phyloP scores from a whole-genome alignment of 2,888 invertebrate genomes.

The Subacronicta megacephala region DNA sequence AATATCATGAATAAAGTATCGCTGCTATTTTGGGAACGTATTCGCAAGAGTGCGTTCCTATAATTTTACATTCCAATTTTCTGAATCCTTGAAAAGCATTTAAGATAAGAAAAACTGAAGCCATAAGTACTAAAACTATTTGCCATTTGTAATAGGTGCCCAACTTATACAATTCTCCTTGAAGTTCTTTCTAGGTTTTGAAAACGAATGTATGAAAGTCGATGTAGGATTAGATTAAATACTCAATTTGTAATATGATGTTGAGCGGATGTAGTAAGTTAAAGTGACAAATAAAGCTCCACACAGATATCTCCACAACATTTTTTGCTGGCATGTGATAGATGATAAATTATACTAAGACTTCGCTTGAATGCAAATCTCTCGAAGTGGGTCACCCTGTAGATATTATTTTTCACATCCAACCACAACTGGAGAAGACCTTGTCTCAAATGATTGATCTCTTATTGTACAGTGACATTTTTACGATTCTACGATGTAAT shows the following conservation, averaged over 20 bases:
- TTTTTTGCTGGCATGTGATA: slow-evolving; percentile 79
- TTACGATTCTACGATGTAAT: slow-evolving; percentile 79
- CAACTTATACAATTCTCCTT: slow-evolving; percentile 13
- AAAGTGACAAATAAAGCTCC: slow-evolving; percentile 50
- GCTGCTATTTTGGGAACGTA: slow-evolving; percentile 19
- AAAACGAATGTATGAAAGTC: neutral
- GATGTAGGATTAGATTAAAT: slow-evolving; percentile 14
- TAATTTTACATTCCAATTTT: slow-evolving; percentile 19
- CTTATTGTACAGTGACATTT: slow-evolving; percentile 81
- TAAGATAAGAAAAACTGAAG: too few species aligned
- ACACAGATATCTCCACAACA: slow-evolving; percentile 64
- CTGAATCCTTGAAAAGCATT: neutral
- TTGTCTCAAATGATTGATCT: slow-evolving; percentile 85
- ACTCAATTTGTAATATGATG: slow-evolving; percentile 11
- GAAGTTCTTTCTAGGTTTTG: neutral
- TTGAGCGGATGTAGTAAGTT: slow-evolving; percentile 19
- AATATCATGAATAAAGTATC: slow-evolving; percentile 42
- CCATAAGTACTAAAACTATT: slow-evolving; percentile 3
- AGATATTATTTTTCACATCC: slow-evolving; percentile 83
- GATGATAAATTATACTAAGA: slow-evolving; percentile 82
- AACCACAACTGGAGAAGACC: slow-evolving; percentile 77
- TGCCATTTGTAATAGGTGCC: slow-evolving; percentile 3
- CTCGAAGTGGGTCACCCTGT: slow-evolving; percentile 83
- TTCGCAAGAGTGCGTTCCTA: slow-evolving; percentile 7
- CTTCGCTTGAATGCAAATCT: slow-evolving; percentile 86